Conservation (phyloP, 2,888 invertebrate species). For the Conchocele bisecta region DNA sequence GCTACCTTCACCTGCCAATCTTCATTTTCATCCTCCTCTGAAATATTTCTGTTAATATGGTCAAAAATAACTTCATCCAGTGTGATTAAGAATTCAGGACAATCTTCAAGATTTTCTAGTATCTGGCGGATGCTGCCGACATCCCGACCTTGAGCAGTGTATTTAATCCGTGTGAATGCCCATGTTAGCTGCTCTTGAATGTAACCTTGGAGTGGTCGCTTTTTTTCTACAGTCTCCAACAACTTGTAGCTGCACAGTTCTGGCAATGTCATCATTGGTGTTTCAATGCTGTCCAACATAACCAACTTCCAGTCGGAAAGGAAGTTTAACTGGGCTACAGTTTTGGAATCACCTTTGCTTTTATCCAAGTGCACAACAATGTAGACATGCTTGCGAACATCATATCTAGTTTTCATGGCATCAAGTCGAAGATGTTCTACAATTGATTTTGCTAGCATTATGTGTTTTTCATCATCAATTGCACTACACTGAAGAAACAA, state of each 20-base stretch:
- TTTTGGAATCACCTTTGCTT: slow-evolving; percentile 8
- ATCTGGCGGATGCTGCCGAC: slow-evolving; percentile 41
- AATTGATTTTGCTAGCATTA: slow-evolving; percentile 53
- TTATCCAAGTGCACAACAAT: slow-evolving; percentile 40
- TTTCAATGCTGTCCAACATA: slow-evolving; percentile 51
- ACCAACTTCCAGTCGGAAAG: slow-evolving; percentile 59
- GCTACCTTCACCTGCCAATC: slow-evolving; percentile 57
- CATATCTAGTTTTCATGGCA: background rate
- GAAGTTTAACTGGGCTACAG: slow-evolving; percentile 56
- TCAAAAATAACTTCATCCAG: slow-evolving; percentile 11
- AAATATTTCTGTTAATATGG: background rate
- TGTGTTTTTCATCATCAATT: slow-evolving; percentile 54
- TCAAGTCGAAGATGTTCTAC: slow-evolving; percentile 45
- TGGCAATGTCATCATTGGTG: slow-evolving; percentile 31
- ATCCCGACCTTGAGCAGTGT: slow-evolving; percentile 35
- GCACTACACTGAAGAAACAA: slow-evolving; percentile 61
- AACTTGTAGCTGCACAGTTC: slow-evolving; percentile 21
- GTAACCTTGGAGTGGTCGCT: slow-evolving; percentile 28
- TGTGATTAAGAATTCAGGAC: slow-evolving; percentile 6
- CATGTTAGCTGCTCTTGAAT: slow-evolving; percentile 59
- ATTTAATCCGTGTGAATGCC: slow-evolving; percentile 61
- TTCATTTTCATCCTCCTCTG: background rate
- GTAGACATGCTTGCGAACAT: slow-evolving; percentile 31
- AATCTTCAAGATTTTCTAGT: slow-evolving; percentile 26
- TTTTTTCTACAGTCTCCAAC: slow-evolving; percentile 32